phyloP scores from a whole-genome alignment of 2,113 vertebrate genomes.

The Quiscalus mexicanus region DNA sequence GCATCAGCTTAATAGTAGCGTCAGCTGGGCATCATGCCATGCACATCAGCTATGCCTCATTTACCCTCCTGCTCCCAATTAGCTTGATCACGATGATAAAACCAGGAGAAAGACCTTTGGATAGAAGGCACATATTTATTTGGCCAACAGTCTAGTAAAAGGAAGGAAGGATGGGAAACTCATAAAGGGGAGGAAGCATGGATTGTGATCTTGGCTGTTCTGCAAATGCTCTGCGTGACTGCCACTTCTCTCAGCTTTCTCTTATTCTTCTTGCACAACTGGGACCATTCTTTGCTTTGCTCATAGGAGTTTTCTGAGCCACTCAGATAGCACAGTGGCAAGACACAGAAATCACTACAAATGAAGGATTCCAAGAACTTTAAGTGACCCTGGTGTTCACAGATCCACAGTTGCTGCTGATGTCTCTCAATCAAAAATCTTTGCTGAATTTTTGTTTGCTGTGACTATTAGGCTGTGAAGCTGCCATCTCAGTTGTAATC shows the following conservation, averaged over 20 bases:
- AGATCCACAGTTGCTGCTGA: not conserved
- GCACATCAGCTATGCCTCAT: constrained; percentile 59
- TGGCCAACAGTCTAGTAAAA: constrained; percentile 50
- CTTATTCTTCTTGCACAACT: not conserved
- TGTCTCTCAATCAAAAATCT: not conserved
- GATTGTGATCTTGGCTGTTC: constrained; percentile 53
- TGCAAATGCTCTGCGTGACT: constrained; percentile 1
- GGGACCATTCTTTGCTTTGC: constrained; percentile 16
- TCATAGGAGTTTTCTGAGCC: not conserved
- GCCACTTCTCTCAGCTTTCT: constrained; percentile 23
- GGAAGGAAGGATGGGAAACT: constrained; percentile 58
- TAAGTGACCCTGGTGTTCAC: not conserved
- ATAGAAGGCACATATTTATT: constrained; percentile 65
- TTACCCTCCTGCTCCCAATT: constrained; percentile 67
- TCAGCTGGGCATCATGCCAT: constrained; percentile 53
- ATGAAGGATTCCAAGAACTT: not conserved
- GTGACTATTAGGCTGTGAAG: not conserved
- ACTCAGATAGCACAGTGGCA: not conserved
- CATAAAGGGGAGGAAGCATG: constrained; percentile 59
- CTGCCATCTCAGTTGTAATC: not conserved
- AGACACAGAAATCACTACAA: not conserved
- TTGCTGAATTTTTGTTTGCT: constrained; percentile 12
- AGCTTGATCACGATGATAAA: constrained; percentile 58
- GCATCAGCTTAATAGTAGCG: constrained; percentile 58
- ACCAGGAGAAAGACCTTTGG: constrained; percentile 54